Percentiles rank a stretch among this genome's conserved stretches.
Conservation (phyloP, 1,140 invertebrate genomes). For the Trichonephila inaurata region DNA sequence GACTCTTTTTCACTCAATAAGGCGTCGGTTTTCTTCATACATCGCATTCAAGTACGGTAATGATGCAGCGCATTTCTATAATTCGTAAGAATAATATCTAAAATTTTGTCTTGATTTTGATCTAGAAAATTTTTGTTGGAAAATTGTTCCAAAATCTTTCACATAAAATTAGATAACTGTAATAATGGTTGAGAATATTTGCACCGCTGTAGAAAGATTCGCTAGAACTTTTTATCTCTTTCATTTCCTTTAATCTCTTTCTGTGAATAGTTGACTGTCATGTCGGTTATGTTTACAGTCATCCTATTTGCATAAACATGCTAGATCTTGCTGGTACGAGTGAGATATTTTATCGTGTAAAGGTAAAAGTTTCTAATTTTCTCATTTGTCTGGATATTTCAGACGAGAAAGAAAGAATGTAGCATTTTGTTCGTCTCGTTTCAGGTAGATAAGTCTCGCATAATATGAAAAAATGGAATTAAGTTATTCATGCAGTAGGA, state of each 20-base stretch:
- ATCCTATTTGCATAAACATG: no score
- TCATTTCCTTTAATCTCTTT: neutral
- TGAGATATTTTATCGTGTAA: no score
- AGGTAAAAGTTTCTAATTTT: no score
- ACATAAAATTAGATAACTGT: neutral
- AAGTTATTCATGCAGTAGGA: no score
- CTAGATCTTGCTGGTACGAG: no score
- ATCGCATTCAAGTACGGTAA: neutral
- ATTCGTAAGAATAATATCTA: neutral
- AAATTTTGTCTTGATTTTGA: conserved; percentile 3
- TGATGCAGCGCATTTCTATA: neutral
- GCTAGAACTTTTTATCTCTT: neutral
- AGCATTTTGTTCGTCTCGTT: no score
- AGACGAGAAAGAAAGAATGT: no score
- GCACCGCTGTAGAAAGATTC: neutral
- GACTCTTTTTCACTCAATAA: neutral
- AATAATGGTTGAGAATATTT: neutral
- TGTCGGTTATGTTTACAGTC: no score
- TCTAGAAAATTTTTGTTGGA: neutral
- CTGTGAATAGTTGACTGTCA: no score
- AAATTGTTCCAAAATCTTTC: neutral
- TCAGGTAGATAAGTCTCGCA: no score
- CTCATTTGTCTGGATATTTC: no score
- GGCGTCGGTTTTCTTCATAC: neutral
- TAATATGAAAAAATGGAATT: no score